phyloP scores from a whole-genome alignment of 2,113 vertebrate species.

The Kryptolebias marmoratus region DNA sequence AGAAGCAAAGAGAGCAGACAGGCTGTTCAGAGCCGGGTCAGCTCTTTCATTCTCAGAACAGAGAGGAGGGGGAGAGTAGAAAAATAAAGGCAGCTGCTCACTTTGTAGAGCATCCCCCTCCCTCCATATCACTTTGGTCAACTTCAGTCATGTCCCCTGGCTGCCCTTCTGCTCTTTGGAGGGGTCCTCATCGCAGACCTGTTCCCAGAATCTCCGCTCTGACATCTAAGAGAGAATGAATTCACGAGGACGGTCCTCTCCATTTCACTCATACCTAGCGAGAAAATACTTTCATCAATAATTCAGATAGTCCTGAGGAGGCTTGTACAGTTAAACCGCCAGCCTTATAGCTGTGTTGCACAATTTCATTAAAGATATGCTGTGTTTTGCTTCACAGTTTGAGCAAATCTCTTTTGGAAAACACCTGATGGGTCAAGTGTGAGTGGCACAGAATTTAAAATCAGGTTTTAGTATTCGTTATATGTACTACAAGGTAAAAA shows the following conservation, averaged over 20 bases:
- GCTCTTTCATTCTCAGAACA: conserved; percentile 49
- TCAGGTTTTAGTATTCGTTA: conserved; percentile 23
- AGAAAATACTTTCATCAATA: conserved; percentile 70
- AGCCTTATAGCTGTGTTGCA: conserved; percentile 51
- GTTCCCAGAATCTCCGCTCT: conserved; percentile 37
- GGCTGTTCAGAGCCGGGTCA: conserved; percentile 52
- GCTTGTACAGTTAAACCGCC: conserved; percentile 41
- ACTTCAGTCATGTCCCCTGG: conserved; percentile 65
- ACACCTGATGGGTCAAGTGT: conserved; percentile 18
- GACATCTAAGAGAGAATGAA: conserved; percentile 42
- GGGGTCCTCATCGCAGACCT: conserved; percentile 45
- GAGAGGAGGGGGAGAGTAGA: conserved; percentile 37
- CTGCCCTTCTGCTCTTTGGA: conserved; percentile 64
- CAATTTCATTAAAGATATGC: conserved; percentile 29
- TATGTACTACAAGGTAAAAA: conserved; percentile 24
- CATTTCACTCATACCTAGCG: conserved; percentile 55
- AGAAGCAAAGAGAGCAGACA: conserved; percentile 37
- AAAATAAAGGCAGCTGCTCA: conserved; percentile 81
- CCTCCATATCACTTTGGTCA: conserved; percentile 50
- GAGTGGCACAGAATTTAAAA: conserved; percentile 8
- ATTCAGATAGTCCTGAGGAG: conserved; percentile 50
- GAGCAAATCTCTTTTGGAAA: conserved; percentile 28
- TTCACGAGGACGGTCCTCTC: conserved; percentile 41
- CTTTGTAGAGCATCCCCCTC: conserved; percentile 65
- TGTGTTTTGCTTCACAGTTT: conserved; percentile 34